These are phyloP conservation scores for Drosophila erecta DNA, from an alignment of 1,140 invertebrate species.

Conservation along the genomic window DNA sequence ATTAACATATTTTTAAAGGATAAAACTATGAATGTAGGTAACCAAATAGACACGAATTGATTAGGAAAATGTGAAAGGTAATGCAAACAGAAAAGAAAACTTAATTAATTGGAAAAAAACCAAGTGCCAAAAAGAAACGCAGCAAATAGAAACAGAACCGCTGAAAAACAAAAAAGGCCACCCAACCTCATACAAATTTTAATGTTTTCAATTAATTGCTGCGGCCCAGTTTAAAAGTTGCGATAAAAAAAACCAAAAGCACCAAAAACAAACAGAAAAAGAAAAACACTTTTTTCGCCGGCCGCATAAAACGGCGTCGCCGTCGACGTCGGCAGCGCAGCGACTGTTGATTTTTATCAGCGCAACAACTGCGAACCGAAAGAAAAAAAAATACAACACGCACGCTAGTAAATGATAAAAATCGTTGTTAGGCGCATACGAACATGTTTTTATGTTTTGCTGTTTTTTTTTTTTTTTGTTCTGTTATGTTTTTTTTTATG, in stretches of 20 bases:
- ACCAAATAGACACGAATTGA: neutral
- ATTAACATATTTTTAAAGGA: neutral
- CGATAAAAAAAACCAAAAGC: slow-evolving; percentile 41
- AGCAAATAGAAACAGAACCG: slow-evolving; percentile 11
- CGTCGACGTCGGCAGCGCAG: slow-evolving; percentile 8
- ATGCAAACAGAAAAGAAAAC: neutral
- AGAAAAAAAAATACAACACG: slow-evolving; percentile 3
- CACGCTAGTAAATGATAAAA: slow-evolving; percentile 65
- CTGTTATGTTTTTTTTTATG: slow-evolving; percentile 15
- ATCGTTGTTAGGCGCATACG: slow-evolving; percentile 37
- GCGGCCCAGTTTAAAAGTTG: slow-evolving; percentile 34
- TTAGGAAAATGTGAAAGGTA: neutral
- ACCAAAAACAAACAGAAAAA: slow-evolving; percentile 21
- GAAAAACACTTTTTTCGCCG: slow-evolving; percentile 21
- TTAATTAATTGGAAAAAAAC: slow-evolving; percentile 3
- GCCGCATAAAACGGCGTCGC: slow-evolving; percentile 15
- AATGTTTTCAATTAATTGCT: slow-evolving; percentile 66
- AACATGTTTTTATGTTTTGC: slow-evolving; percentile 19
- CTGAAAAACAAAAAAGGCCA: slow-evolving; percentile 1
- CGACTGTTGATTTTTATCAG: slow-evolving; percentile 70
- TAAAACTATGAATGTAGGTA: neutral
- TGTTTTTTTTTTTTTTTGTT: slow-evolving; percentile 1
- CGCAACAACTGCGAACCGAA: slow-evolving; percentile 29
- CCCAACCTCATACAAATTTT: slow-evolving; percentile 50
- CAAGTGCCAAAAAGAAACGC: neutral